Evolutionary conservation across 2,797 vertebrate genomes (phyloP), one percentile per base, ranked within the genome.

Genomic region (Sphaeramia orbicularis): DNA sequence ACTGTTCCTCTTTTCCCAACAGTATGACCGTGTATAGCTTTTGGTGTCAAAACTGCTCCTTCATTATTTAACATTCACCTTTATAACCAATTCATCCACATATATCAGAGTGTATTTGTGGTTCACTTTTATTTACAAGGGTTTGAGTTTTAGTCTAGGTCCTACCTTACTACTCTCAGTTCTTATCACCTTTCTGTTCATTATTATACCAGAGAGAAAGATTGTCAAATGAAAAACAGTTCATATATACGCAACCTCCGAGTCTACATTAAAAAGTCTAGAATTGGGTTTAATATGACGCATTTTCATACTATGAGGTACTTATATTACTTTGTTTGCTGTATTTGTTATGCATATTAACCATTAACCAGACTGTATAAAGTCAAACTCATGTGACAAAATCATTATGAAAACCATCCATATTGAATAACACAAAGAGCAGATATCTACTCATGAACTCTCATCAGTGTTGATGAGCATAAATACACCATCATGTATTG

Each of bases 1-100:
- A 2, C 2, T 71, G 68, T 80, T 80, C 71, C 69, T 71, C 65
- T 81, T 80, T 74, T 27, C 65, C 11, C 2, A 7, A 15, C 7
- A 15, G 55, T 53, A 24, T 64, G 19, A 19, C 32, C 50, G 14
- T 41, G 5, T 51, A 27, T 10, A 12, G 8, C 24, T 38, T 61
- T 60, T n/a, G 41, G 42, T 40, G 19, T 13, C 7, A 44, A 16
- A 24, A 49, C 41, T 60, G 15, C 37, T 10, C 3, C 10, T 10
- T 40, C 4, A 48, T 36, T 40, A 50, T n/a, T 9, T 15, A 45
- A 15, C 15, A n/a, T 57, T 41, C 10, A 37, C 15, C 16, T 57
- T 41, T 37, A 10, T 21, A 1, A 52, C 19, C 10, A 44, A 13
- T 21, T 1, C 1, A 4, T 10, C 3, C 1, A 32, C 4, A 42